Conservation (phyloP, 2,113 vertebrate genomes). For the Oreotragus oreotragus region DNA sequence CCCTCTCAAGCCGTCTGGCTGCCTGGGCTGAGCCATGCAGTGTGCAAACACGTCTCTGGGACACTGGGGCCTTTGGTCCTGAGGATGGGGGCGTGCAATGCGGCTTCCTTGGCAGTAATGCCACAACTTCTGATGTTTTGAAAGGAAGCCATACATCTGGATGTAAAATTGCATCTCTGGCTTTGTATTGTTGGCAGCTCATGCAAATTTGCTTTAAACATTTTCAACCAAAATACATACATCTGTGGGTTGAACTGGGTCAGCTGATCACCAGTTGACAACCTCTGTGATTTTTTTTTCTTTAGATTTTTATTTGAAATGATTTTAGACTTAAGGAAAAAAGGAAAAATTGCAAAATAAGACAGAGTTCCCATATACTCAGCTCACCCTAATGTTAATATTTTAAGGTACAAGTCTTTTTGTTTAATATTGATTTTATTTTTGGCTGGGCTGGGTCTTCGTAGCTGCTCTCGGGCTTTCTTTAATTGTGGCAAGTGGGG, state of each 20-base stretch:
- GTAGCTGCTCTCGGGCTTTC: background rate
- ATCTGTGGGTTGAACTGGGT: background rate
- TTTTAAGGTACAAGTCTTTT: background rate
- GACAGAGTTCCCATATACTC: background rate
- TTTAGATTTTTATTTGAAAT: background rate
- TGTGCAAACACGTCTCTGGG: accelerated
- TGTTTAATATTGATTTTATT: background rate
- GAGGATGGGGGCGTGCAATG: accelerated
- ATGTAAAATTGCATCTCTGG: background rate
- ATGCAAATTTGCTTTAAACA: background rate
- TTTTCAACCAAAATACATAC: background rate
- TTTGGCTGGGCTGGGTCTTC: background rate
- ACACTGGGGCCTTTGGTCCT: accelerated
- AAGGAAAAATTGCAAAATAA: background rate
- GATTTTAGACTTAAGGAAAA: background rate
- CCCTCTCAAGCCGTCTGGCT: background rate
- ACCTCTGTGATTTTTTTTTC: background rate
- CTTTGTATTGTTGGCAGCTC: background rate
- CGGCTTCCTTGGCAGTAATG: accelerated
- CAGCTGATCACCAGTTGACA: background rate
- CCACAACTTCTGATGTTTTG: background rate
- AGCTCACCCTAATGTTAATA: background rate
- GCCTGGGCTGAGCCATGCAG: background rate
- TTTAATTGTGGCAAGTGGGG: background rate
- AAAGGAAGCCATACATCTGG: background rate